Conservation (phyloP, 1,140 invertebrate genomes). For the Harpegnathos saltator region DNA sequence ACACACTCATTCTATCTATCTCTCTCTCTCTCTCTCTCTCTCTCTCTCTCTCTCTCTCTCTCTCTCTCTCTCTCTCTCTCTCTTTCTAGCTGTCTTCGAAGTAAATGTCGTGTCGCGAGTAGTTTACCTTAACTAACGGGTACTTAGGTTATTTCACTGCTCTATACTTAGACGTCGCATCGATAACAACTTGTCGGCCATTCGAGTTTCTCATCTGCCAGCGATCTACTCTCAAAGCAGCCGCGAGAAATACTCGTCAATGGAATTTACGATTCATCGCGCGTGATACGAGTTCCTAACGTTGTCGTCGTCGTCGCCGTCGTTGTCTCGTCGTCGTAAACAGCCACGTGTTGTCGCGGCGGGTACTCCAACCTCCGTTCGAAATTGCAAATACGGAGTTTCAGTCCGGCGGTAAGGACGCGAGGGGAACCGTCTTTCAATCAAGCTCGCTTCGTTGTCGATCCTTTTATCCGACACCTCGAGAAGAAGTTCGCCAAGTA, state of each 20-base stretch:
- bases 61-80: too few species aligned
- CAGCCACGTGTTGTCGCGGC: conserved; percentile 5
- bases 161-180: conserved; percentile 5
- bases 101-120: background rate
- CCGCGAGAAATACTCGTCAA: conserved; percentile 6
- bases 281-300: background rate
- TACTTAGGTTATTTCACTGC: conserved; percentile 21
- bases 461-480: conserved; percentile 28
- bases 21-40: too few species aligned
- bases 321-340: conserved; percentile 4
- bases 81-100: too few species aligned
- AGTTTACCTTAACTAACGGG: conserved; percentile 10
- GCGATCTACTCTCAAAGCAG: background rate
- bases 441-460: conserved; percentile 22
- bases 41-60: too few species aligned
- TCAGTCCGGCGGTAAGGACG: background rate
- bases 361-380: background rate
- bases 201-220: too few species aligned
- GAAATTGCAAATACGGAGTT: conserved; percentile 32
- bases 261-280: conserved; percentile 37
- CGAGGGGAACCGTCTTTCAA: conserved; percentile 23
- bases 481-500: background rate
- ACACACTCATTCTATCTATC: too few species aligned
- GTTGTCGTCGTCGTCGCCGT: background rate
- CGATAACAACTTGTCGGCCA: conserved; percentile 2